A percentile compares a stretch with the other conserved stretches of the same genome.
Evolutionary conservation across 2,113 vertebrate species (phyloP).

Genomic region (Recurvirostra avosetta): DNA sequence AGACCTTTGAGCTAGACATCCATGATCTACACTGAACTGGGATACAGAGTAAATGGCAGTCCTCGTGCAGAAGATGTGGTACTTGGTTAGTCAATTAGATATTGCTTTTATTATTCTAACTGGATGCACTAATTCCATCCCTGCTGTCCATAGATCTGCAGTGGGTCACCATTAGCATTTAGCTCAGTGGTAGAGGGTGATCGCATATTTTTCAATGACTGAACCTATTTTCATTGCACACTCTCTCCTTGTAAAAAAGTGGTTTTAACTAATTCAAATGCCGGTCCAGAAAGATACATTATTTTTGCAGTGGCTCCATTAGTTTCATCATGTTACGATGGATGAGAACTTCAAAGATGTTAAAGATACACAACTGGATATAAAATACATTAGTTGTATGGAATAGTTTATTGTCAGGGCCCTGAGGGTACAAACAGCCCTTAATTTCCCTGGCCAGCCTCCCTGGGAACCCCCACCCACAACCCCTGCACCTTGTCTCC

Average conservation of each 20-base stretch:
- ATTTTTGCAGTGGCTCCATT: neutral
- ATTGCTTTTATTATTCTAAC: neutral
- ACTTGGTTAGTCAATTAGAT: neutral
- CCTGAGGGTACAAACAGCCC: neutral
- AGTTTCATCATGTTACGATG: neutral
- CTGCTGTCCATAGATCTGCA: neutral
- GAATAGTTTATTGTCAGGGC: neutral
- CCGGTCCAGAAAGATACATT: neutral
- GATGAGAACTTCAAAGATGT: neutral
- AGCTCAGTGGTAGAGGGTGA: neutral
- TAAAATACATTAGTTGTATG: neutral
- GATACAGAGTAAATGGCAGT: neutral
- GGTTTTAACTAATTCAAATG: neutral
- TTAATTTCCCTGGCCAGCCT: neutral
- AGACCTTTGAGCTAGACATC: neutral
- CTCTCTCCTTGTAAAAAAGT: neutral
- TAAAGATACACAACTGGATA: neutral
- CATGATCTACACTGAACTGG: neutral
- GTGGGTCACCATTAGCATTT: neutral
- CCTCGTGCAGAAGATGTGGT: accelerated
- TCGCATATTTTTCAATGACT: neutral
- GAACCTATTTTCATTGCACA: neutral
- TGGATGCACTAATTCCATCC: neutral
- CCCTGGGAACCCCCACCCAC: neutral
- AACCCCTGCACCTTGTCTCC: neutral